Percentiles rank a stretch among this genome's conserved stretches.
These are phyloP conservation scores for Coregonus ussuriensis DNA, from an alignment of 2,797 vertebrate genomes.

Conservation along the genomic window DNA sequence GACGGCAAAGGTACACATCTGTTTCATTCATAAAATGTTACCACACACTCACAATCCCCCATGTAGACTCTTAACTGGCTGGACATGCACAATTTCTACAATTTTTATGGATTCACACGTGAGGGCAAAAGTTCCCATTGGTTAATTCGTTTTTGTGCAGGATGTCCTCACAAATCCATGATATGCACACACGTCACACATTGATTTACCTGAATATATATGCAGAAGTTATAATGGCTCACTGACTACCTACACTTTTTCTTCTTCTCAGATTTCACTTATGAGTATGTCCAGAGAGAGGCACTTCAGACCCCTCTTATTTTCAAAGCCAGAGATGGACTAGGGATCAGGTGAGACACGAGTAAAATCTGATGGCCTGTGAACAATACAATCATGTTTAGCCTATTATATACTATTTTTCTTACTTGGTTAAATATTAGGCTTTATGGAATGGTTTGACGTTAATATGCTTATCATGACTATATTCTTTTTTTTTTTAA, in stretches of 20 bases:
- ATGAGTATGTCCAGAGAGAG: slow-evolving; percentile 95
- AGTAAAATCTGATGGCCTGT: background rate
- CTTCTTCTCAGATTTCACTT: slow-evolving; percentile 89
- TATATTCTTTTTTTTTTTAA: too few species aligned
- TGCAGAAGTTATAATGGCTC: background rate
- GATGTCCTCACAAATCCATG: background rate
- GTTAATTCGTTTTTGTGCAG: background rate
- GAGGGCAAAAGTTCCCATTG: background rate
- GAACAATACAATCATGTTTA: slow-evolving; percentile 3
- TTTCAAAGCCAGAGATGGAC: slow-evolving; percentile 90
- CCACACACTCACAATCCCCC: background rate
- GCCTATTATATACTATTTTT: slow-evolving; percentile 15
- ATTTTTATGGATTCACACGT: background rate
- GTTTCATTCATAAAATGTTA: background rate
- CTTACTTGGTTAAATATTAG: background rate
- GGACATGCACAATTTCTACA: background rate
- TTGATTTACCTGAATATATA: background rate
- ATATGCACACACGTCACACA: background rate
- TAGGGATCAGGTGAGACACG: slow-evolving; percentile 91
- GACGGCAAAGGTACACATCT: slow-evolving; percentile 88
- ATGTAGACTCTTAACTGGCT: background rate
- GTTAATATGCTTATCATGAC: slow-evolving; percentile 6
- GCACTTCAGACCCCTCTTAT: slow-evolving; percentile 89
- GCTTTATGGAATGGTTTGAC: background rate
- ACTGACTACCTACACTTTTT: slow-evolving; percentile 11